These are phyloP conservation scores for Noctua fimbriata DNA, from an alignment of 2,888 invertebrate species.

Conservation along the genomic window DNA sequence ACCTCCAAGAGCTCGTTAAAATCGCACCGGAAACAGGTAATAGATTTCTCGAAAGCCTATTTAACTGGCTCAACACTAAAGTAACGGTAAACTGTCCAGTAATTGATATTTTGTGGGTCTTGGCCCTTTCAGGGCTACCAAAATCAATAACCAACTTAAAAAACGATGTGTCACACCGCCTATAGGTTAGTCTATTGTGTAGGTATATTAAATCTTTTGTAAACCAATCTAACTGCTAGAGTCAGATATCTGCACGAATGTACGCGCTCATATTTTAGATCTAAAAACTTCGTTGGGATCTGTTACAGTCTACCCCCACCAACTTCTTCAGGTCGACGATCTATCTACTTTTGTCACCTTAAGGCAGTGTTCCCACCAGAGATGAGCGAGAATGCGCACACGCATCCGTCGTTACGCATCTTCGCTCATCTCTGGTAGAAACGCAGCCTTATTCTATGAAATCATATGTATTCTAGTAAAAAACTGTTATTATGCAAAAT, in stretches of 20 bases:
- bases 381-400: too few species aligned
- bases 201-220: neutral
- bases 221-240: too few species aligned
- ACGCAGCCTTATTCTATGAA: neutral
- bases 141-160: neutral
- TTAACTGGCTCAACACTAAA: neutral
- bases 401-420: too few species aligned
- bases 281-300: neutral
- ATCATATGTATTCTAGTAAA: neutral
- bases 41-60: neutral
- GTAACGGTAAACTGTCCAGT: neutral
- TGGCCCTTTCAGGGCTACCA: neutral
- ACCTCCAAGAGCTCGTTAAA: neutral
- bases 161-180: neutral
- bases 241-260: neutral
- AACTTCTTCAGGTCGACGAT: neutral
- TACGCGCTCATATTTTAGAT: too few species aligned
- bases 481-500: neutral
- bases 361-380: too few species aligned
- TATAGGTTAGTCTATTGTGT: neutral
- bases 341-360: neutral
- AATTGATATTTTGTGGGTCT: neutral
- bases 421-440: too few species aligned
- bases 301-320: neutral
- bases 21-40: neutral